Evolutionary conservation across 2,888 invertebrate species (phyloP), one percentile per base, ranked within the genome.

Genomic region (Drosophila nr. perissopoda): DNA sequence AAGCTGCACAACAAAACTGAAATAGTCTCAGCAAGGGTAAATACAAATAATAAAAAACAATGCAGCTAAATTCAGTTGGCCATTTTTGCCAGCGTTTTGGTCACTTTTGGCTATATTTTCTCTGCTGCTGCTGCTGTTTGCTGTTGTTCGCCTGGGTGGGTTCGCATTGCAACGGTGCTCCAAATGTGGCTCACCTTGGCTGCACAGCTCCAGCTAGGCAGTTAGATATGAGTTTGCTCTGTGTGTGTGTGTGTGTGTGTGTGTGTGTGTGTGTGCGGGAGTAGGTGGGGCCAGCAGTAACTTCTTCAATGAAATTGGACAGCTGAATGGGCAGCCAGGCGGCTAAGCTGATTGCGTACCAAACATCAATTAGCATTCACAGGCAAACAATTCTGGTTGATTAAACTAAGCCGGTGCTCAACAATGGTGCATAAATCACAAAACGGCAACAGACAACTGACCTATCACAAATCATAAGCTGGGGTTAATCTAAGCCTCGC

Each of bases 111-210:
- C 27, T 18, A 42, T 53, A 27, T 62, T 54, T 53, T 21, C 11
- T 27, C 11, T 31, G 51, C 21, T 42, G 52, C 48, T 45, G 45
- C 45, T 48, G 13, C 21, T 48, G 13, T 11, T 42, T 21, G 45
- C 13, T 34, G 54, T 52, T 54, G 60, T 45, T 58, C 48, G 29
- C 13, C 45, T 56, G 57, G 61, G 56, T 65, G 67, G 69, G 67
- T 77, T 71, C 69, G 45, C 70, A 81, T 66, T 80, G 83, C 73
- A 64, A 38, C 62, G 61, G 31, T 59, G 57, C 45, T 29, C 58
- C 76, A 77, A 87, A 80, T 87, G 84, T 76, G 78, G 84, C 87
- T 84, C 87, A 87, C 84, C 84, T 84, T 84, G 87, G 84, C 67
- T 71, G 52, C 27, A 31, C 21, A 49, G 48, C 21, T 7, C 25